Conservation (phyloP, 2,888 invertebrate genomes). For the Sussaba pulchella region DNA sequence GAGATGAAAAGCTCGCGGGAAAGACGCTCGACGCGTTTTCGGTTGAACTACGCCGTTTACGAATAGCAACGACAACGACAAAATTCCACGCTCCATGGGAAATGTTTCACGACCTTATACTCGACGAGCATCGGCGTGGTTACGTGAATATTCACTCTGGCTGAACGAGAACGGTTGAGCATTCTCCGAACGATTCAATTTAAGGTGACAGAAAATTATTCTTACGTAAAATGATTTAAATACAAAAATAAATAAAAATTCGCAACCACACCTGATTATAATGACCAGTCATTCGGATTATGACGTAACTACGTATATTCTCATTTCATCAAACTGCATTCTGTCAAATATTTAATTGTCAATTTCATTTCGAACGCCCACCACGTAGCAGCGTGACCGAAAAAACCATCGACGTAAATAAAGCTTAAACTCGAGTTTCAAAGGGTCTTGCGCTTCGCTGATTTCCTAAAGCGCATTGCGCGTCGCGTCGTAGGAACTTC, state of each 20-base stretch:
- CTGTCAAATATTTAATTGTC: neutral
- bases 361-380: too few relatives aligned
- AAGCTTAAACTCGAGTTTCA: conserved; percentile 8
- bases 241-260: too few relatives aligned
- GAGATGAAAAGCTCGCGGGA: neutral
- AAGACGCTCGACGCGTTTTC: too few relatives aligned
- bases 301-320: neutral
- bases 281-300: too few relatives aligned
- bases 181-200: neutral
- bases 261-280: neutral
- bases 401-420: conserved; percentile 9
- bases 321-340: neutral
- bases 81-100: neutral
- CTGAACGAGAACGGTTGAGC: neutral
- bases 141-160: neutral
- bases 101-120: conserved; percentile 4
- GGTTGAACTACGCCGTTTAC: conserved; percentile 15
- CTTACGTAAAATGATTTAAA: too few relatives aligned
- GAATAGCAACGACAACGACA: conserved; percentile 6
- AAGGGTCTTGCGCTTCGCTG: conserved; percentile 11
- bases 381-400: neutral
- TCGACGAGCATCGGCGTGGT: neutral
- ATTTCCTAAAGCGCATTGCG: neutral
- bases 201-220: too few relatives aligned
- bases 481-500: conserved; percentile 8